Percentiles rank a stretch among this genome's conserved stretches.
phyloP scores from a whole-genome alignment of 2,888 invertebrate species.

The Sphecodes monilicornis region DNA sequence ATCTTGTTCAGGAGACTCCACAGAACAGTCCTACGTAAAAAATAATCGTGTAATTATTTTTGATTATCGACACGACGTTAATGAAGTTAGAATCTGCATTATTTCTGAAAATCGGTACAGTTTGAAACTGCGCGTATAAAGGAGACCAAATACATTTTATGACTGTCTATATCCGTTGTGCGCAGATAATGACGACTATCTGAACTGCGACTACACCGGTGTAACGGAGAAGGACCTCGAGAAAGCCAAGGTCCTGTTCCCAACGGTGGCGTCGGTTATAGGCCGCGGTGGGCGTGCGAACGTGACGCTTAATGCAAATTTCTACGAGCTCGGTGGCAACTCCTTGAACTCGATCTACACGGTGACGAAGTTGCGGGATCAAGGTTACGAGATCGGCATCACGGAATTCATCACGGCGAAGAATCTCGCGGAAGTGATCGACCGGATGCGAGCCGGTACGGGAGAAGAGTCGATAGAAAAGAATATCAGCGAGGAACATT shows the following conservation, averaged over 20 bases:
- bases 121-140: background rate
- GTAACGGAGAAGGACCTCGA: conserved; percentile 87
- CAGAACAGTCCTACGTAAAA: background rate
- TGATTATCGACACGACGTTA: background rate
- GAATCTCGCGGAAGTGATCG: conserved; percentile 89
- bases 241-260: conserved; percentile 90
- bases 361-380: conserved; percentile 90
- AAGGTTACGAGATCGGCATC: conserved; percentile 92
- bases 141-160: background rate
- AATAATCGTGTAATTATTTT: background rate
- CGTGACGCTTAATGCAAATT: conserved; percentile 89
- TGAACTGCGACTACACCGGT: conserved; percentile 89
- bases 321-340: conserved; percentile 94
- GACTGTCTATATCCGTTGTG: conserved; percentile 47
- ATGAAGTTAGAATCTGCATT: too few relatives aligned
- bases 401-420: conserved; percentile 92
- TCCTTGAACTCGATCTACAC: conserved; percentile 94
- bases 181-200: conserved; percentile 86
- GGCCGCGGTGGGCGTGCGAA: conserved; percentile 88
- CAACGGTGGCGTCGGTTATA: conserved; percentile 90
- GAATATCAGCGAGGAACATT: conserved; percentile 80
- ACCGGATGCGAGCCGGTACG: conserved; percentile 85
- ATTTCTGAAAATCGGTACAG: background rate
- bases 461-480: conserved; percentile 73
- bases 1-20: too few relatives aligned